phyloP scores from a whole-genome alignment of 2,113 vertebrate species.

The Sturnira hondurensis region DNA sequence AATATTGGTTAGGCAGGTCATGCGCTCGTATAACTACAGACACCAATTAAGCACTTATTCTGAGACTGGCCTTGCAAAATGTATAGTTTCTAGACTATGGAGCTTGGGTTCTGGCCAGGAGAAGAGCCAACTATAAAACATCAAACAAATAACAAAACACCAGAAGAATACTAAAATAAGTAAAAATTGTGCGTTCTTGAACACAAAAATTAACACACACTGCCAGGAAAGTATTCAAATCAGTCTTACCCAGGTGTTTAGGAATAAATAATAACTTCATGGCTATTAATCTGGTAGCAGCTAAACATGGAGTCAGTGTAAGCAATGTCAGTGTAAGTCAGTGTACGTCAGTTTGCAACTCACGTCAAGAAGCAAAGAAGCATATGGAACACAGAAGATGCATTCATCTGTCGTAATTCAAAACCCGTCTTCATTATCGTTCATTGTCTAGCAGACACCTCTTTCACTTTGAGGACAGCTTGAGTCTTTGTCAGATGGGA shows the following conservation, averaged over 20 bases:
- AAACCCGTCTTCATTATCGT: neutral
- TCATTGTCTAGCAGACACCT: neutral
- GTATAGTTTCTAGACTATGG: neutral
- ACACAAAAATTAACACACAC: neutral
- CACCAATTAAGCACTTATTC: neutral
- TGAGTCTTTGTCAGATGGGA: neutral
- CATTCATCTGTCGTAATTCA: neutral
- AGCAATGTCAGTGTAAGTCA: too few relatives aligned
- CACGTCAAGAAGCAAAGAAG: neutral
- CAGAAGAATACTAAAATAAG: neutral
- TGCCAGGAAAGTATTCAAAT: neutral
- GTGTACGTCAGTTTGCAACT: neutral
- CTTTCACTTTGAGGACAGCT: neutral
- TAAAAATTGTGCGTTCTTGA: neutral
- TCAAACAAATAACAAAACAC: neutral
- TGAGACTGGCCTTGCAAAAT: neutral
- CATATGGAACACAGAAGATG: neutral
- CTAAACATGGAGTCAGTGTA: neutral
- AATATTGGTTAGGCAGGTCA: neutral
- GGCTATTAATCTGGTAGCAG: neutral
- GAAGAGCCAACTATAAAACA: neutral
- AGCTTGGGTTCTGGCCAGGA: neutral
- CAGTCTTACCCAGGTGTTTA: neutral
- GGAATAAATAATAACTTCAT: neutral
- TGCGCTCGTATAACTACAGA: neutral